Evolutionary conservation across 1,140 invertebrate genomes (phyloP).

Genomic region (Pseudomyrmex sp.): DNA sequence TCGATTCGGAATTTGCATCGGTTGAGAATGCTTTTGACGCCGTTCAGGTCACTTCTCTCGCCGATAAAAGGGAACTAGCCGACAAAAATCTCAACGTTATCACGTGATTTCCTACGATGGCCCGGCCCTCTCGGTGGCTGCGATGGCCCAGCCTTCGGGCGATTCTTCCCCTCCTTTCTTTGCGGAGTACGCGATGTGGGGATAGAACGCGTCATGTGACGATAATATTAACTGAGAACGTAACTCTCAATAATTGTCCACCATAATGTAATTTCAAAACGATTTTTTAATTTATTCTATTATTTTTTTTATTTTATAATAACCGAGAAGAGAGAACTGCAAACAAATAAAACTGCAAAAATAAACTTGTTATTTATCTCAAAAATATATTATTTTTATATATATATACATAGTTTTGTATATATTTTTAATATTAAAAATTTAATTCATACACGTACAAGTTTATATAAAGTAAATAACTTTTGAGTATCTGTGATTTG

Average conservation of each 20-base stretch:
- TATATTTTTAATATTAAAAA: not conserved
- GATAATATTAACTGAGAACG: not conserved
- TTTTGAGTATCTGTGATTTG: too few relatives aligned
- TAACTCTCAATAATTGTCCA: constrained; percentile 17
- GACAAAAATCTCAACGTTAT: constrained; percentile 72
- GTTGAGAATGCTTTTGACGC: not conserved
- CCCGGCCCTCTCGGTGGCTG: constrained; percentile 63
- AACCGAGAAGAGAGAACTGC: too few relatives aligned
- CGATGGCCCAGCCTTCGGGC: constrained; percentile 47
- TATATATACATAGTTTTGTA: too few relatives aligned
- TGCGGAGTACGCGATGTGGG: constrained; percentile 13
- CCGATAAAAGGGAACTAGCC: constrained; percentile 56
- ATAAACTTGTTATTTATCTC: not conserved
- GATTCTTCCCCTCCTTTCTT: constrained; percentile 30
- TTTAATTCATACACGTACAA: not conserved
- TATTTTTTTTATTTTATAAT: not conserved
- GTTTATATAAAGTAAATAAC: not conserved
- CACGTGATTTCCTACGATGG: constrained; percentile 70
- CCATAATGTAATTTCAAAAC: not conserved
- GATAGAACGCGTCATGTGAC: not conserved
- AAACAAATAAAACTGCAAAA: too few relatives aligned
- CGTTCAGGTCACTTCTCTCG: constrained; percentile 50
- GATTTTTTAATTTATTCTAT: not conserved
- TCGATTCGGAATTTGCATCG: not conserved
- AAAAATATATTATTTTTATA: not conserved